phyloP scores from a whole-genome alignment of 2,797 vertebrate species.

The Cercopithecus neglectus region DNA sequence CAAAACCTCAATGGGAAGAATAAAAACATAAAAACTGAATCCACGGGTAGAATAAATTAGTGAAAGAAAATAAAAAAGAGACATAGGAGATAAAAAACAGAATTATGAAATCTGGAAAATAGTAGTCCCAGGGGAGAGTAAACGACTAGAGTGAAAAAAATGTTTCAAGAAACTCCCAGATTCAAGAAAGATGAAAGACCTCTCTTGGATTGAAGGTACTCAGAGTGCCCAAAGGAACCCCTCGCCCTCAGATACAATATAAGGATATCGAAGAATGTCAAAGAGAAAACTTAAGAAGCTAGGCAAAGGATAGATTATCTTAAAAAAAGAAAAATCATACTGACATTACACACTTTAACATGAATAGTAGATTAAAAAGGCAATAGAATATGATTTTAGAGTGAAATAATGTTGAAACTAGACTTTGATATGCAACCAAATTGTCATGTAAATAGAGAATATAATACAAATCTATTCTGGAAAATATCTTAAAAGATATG shows the following conservation, averaged over 20 bases:
- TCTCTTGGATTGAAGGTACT: background rate
- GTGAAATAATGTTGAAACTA: constrained; percentile 9
- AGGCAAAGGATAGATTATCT: background rate
- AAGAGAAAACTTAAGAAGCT: background rate
- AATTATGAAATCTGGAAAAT: background rate
- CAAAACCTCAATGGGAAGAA: background rate
- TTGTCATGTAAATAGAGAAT: background rate
- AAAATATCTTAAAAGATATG: background rate
- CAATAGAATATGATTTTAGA: background rate
- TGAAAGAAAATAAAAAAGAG: background rate
- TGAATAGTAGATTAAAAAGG: background rate
- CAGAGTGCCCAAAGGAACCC: background rate
- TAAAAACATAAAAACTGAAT: background rate
- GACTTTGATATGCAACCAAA: background rate
- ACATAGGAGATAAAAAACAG: background rate
- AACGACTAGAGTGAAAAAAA: background rate
- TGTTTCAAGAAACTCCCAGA: background rate
- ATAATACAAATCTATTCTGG: background rate
- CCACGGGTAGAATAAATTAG: background rate
- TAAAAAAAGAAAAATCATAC: background rate
- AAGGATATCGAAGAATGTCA: background rate
- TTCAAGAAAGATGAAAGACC: background rate
- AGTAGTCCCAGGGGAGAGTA: background rate
- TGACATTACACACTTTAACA: background rate
- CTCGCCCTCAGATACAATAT: background rate